Percentiles rank a stretch among this genome's conserved stretches.
Evolutionary conservation across 2,113 vertebrate genomes (phyloP).

Genomic region (Pteruthius melanotis): DNA sequence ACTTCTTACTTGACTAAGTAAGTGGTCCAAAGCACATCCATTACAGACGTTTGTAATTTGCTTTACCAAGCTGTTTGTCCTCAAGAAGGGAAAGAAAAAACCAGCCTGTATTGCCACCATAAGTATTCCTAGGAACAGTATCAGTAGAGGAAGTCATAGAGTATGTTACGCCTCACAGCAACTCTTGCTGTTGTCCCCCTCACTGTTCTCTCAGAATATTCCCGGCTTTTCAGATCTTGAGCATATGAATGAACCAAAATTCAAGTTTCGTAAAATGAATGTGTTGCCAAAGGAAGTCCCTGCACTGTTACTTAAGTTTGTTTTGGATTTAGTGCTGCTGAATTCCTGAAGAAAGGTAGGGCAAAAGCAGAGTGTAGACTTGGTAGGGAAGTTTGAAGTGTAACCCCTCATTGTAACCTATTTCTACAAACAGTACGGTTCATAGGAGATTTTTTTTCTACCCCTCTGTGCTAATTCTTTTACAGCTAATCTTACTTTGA

Average conservation of each 20-base stretch:
- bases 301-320: background rate
- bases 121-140: background rate
- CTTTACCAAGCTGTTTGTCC: background rate
- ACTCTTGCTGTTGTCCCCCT: background rate
- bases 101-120: background rate
- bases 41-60: background rate
- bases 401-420: background rate
- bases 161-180: background rate
- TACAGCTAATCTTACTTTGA: slow-evolving; percentile 19
- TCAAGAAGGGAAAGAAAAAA: background rate
- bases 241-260: background rate
- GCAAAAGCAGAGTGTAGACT: background rate
- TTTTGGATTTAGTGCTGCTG: background rate
- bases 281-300: background rate
- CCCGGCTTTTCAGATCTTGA: background rate
- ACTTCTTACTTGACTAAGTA: background rate
- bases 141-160: background rate
- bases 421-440: background rate
- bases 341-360: background rate
- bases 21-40: background rate
- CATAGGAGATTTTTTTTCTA: background rate
- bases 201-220: background rate
- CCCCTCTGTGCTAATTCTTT: background rate
- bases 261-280: background rate
- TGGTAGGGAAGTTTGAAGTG: background rate